phyloP scores from a whole-genome alignment of 2,888 invertebrate genomes.

The Ormyrus thymus region DNA sequence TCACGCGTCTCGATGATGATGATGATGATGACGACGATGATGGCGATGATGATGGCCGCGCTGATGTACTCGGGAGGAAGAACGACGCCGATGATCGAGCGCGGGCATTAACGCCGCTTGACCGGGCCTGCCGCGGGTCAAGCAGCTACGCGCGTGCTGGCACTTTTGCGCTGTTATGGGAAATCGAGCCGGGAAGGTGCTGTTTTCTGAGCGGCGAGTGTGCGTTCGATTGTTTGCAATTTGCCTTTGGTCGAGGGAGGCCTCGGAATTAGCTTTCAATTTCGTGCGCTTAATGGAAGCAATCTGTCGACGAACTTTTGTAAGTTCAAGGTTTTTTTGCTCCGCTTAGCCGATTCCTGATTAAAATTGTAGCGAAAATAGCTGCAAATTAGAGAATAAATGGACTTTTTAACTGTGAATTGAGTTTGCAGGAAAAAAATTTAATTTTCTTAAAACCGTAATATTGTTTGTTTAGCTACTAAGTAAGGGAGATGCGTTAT shows the following conservation, averaged over 20 bases:
- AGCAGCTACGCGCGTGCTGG: constrained; percentile 52
- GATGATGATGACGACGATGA: constrained; percentile 20
- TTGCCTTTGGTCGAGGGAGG: constrained; percentile 8
- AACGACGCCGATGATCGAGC: constrained; percentile 40
- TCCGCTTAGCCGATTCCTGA: no score
- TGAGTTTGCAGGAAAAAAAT: no score
- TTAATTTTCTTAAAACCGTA: no score
- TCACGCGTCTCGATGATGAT: constrained; percentile 40
- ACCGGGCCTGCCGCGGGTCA: constrained; percentile 33
- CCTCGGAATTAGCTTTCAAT: constrained; percentile 2
- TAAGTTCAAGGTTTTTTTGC: no score
- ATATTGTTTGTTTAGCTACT: no score
- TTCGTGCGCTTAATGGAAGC: not conserved
- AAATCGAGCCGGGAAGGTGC: constrained; percentile 3
- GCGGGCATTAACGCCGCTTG: constrained; percentile 36
- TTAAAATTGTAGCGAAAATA: no score
- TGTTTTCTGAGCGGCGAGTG: constrained; percentile 16
- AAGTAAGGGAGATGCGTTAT: no score
- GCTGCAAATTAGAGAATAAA: no score
- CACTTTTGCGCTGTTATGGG: constrained; percentile 25
- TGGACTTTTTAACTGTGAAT: no score
- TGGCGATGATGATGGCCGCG: constrained; percentile 10
- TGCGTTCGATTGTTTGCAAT: constrained; percentile 23
- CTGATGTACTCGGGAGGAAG: not conserved
- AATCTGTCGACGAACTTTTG: no score